Base-by-base conservation (phyloP, 2,113 vertebrate genomes). In the Pycnonotus jocosus region DNA sequence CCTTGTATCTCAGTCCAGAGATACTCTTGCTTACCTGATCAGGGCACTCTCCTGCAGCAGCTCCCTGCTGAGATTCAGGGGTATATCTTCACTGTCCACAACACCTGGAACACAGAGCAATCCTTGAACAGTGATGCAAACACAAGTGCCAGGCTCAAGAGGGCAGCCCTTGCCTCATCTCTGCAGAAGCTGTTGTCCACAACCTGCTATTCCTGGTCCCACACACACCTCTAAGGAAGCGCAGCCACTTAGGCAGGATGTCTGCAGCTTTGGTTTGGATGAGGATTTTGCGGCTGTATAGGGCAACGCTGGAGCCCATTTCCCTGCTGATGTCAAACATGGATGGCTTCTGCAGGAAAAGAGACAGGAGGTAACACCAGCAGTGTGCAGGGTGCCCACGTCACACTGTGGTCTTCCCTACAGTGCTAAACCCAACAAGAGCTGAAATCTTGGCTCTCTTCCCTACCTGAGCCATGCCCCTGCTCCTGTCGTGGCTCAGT, bases 11-110 rank as follows among this genome's bases (percentile, higher is more conserved):
- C 61, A 81, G 51, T 56, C 23, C 64, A 70, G 40, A 91, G 20
- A 42, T 15, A 38, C 22, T 44, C 16, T 10, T 6, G 47, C 95
- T 95, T 93, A 99, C 99, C 99, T 98, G 98, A 99, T 99, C 68
- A 99, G 98, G 28, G 97, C 94, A 17, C 99, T 99, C 97, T 99
- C 99, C 97, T 99, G 99, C 50, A 99, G 98, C 60, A 99, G 98
- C 97, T 99, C 99, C 93, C 99, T 98, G 97, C 99, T 99, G 96
- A 99, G 98, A 95, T 99, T 99, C 91, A 99, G 96, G 7, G 99
- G 99, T 86, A 99, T 99, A 94, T 99, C 99, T 97, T 99, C 99
- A 30, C 99, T 99, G 98, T 99, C 99, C 95, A 99, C 99, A 92
- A 99, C 99, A 80, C 99, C 99, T 99, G 77, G 62, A 93, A 95